phyloP scores from a whole-genome alignment of 1,140 invertebrate genomes.

The Onthophagus taurus region DNA sequence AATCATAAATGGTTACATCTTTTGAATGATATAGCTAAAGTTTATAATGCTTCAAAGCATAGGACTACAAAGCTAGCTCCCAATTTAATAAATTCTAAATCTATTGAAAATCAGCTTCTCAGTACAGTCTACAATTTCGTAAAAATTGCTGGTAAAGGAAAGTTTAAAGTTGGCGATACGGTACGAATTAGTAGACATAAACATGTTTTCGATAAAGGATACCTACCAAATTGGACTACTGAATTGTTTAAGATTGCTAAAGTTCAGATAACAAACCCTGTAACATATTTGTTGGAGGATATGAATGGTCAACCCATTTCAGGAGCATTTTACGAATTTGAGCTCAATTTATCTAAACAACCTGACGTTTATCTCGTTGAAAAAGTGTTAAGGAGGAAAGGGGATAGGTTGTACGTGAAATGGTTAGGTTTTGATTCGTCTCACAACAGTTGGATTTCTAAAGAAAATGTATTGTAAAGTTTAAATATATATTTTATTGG shows the following conservation, averaged over 20 bases:
- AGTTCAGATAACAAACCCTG: slow-evolving; percentile 22
- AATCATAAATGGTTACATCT: slow-evolving; percentile 10
- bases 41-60: slow-evolving; percentile 18
- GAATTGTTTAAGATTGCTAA: slow-evolving; percentile 30
- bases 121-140: slow-evolving; percentile 9
- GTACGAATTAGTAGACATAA: slow-evolving; percentile 20
- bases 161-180: slow-evolving; percentile 16
- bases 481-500: too few relatives aligned
- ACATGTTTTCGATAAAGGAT: slow-evolving; percentile 30
- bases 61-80: slow-evolving; percentile 15
- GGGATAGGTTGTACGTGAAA: slow-evolving; percentile 28
- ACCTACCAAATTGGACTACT: slow-evolving; percentile 27
- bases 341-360: slow-evolving; percentile 25
- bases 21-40: slow-evolving; percentile 3
- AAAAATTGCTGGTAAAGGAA: slow-evolving; percentile 7
- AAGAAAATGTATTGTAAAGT: slow-evolving; percentile 1
- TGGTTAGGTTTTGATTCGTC: slow-evolving; percentile 26
- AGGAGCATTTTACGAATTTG: slow-evolving; percentile 29
- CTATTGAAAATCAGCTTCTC: slow-evolving; percentile 7
- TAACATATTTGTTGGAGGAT: slow-evolving; percentile 22
- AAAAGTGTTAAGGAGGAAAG: slow-evolving; percentile 27
- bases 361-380: slow-evolving; percentile 31
- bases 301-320: slow-evolving; percentile 16
- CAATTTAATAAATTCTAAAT: slow-evolving; percentile 6
- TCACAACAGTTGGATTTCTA: slow-evolving; percentile 16